Percentiles rank a stretch among this genome's conserved stretches.
Conservation (phyloP, 2,797 vertebrate genomes). For the Danio albolineatus region DNA sequence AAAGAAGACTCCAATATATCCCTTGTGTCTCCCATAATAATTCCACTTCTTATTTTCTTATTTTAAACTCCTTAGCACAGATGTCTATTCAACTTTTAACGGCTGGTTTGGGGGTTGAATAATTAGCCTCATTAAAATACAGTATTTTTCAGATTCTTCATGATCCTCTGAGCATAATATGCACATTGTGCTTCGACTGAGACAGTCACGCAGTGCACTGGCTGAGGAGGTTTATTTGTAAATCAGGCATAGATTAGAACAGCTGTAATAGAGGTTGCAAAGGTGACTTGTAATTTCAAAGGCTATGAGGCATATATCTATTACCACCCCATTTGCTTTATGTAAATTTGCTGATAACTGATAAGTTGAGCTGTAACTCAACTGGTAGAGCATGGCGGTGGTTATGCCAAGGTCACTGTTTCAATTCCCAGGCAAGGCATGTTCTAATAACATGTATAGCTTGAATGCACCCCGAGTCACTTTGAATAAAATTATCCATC, state of each 20-base stretch:
- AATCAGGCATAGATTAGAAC: conserved; percentile 32
- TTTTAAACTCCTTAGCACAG: not conserved
- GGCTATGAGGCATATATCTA: conserved; percentile 12
- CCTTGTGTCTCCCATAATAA: not conserved
- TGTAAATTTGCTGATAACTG: conserved; percentile 37
- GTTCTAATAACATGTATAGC: conserved; percentile 22
- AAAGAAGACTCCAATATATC: not conserved
- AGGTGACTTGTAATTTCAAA: conserved; percentile 33
- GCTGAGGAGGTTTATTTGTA: conserved; percentile 21
- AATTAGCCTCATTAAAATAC: conserved; percentile 11
- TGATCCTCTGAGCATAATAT: not conserved
- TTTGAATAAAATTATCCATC: not conserved
- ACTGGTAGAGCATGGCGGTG: not conserved
- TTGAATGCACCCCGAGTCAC: conserved; percentile 5
- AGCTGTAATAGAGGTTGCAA: conserved; percentile 13
- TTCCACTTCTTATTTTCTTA: not conserved
- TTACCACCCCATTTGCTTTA: conserved; percentile 24
- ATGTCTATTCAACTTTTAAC: not conserved
- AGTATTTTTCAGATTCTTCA: not conserved
- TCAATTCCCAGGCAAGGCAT: conserved; percentile 28
- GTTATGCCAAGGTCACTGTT: conserved; percentile 28
- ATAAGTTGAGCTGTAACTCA: conserved; percentile 11
- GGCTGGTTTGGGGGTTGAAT: not conserved
- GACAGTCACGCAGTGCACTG: not conserved
- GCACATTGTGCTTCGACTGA: not conserved